Conservation (phyloP, 1,140 invertebrate species). For the Pseudoatta argentina region DNA sequence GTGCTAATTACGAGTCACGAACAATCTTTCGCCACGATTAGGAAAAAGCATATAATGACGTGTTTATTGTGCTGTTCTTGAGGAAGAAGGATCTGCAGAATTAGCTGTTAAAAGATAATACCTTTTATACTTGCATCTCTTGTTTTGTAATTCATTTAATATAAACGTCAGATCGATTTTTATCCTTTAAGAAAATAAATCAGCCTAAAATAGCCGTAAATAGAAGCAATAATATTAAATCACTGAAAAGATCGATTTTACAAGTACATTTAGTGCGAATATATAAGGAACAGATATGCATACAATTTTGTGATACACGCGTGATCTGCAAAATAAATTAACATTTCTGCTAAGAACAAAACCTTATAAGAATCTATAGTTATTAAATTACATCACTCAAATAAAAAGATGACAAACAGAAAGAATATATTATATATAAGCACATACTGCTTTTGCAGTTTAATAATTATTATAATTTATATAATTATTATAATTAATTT, state of each 20-base stretch:
- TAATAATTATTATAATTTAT: background rate
- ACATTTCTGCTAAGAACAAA: background rate
- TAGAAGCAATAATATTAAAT: background rate
- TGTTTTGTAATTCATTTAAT: background rate
- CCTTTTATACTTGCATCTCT: background rate
- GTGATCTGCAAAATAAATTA: background rate
- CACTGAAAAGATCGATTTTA: background rate
- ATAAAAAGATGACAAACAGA: background rate
- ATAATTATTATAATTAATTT: too few relatives aligned
- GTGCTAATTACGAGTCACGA: constrained; percentile 34
- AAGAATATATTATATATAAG: background rate
- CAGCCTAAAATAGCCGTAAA: background rate
- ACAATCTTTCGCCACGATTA: constrained; percentile 21
- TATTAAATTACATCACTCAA: background rate
- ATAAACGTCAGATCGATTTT: background rate
- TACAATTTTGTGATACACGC: background rate
- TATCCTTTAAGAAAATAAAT: background rate
- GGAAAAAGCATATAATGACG: background rate
- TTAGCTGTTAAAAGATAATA: background rate
- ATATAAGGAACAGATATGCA: background rate
- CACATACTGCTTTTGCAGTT: background rate
- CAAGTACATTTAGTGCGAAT: background rate
- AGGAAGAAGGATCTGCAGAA: background rate
- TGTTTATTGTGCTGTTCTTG: background rate
- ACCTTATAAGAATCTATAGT: background rate